Conservation (phyloP, 1,140 invertebrate genomes). For the Thrips palmi region DNA sequence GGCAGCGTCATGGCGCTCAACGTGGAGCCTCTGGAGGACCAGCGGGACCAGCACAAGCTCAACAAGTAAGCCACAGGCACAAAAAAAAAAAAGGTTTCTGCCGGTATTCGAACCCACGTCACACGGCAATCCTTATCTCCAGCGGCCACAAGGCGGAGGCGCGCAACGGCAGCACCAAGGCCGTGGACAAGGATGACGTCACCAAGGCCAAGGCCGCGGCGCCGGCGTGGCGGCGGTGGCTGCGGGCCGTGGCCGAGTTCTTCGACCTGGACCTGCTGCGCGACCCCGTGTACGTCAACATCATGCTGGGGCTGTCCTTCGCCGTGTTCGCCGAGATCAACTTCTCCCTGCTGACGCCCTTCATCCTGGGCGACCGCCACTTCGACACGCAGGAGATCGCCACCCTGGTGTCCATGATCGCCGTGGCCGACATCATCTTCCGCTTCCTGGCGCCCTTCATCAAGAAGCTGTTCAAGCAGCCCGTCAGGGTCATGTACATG, state of each 20-base stretch:
- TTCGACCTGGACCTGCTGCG: constrained; percentile 44
- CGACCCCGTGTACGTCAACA: constrained; percentile 43
- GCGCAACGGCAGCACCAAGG: too few species aligned
- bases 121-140: too few species aligned
- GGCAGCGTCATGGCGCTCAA: too few species aligned
- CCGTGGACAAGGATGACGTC: not conserved
- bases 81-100: too few species aligned
- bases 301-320: constrained; percentile 43
- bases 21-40: too few species aligned
- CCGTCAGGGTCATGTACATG: constrained; percentile 45
- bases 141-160: too few species aligned
- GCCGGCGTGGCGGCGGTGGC: too few species aligned
- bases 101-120: too few species aligned
- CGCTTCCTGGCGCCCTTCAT: constrained; percentile 35
- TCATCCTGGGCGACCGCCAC: constrained; percentile 40
- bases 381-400: constrained; percentile 27
- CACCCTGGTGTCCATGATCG: constrained; percentile 14
- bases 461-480: constrained; percentile 38
- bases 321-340: constrained; percentile 48
- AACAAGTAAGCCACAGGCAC: too few species aligned
- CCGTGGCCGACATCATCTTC: constrained; percentile 14
- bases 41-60: too few species aligned
- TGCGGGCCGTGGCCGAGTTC: constrained; percentile 24
- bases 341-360: constrained; percentile 41
- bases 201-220: not conserved